Conservation (phyloP, 2,113 vertebrate species). For the Cyanoderma ruficeps region DNA sequence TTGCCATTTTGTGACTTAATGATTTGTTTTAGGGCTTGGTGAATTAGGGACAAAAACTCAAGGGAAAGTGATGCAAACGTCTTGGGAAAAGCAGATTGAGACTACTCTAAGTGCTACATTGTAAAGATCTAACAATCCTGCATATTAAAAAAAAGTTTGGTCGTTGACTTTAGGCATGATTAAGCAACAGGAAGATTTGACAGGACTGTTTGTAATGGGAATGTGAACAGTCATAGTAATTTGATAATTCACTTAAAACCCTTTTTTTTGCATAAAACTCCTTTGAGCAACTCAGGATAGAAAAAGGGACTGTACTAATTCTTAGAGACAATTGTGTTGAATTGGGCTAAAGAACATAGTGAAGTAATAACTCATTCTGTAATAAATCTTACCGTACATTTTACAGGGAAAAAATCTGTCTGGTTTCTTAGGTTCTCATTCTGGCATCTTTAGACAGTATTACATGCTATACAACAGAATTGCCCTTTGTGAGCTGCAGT, state of each 20-base stretch:
- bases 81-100: neutral
- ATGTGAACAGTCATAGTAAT: neutral
- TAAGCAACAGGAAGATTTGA: neutral
- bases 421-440: neutral
- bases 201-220: neutral
- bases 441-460: neutral
- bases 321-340: neutral
- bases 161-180: neutral
- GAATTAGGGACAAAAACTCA: neutral
- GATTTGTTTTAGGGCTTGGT: neutral
- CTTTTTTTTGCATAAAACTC: neutral
- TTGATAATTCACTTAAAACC: neutral
- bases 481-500: neutral
- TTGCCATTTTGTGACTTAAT: neutral
- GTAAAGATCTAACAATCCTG: neutral
- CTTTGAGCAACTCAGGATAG: neutral
- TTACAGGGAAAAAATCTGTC: neutral
- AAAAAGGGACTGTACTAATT: neutral
- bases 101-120: neutral
- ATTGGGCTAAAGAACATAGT: neutral
- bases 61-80: neutral
- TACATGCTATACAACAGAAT: neutral
- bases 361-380: neutral
- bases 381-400: neutral
- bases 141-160: neutral